Evolutionary conservation across 2,888 invertebrate genomes (phyloP).

Genomic region (Copidosoma aretas): DNA sequence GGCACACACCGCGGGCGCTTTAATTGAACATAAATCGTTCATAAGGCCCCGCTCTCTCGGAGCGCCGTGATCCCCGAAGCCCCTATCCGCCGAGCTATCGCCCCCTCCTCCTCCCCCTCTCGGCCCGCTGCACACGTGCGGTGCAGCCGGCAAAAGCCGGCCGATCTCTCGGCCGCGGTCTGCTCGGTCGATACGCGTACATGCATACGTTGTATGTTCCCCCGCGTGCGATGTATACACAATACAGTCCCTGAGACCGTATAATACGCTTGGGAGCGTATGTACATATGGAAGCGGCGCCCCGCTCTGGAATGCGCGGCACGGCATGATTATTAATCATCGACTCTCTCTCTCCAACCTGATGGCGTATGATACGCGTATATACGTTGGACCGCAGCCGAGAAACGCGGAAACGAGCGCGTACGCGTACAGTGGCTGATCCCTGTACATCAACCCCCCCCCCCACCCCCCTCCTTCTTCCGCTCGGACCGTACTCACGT

Average conservation of each 20-base stretch:
- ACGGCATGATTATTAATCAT: conserved; percentile 33
- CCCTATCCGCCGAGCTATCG: conserved; percentile 54
- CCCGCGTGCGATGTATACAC: neutral
- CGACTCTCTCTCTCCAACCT: conserved; percentile 4
- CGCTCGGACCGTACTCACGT: too few species aligned
- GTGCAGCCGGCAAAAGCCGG: neutral
- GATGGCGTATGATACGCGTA: too few species aligned
- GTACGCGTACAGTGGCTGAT: neutral
- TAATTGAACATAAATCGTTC: conserved; percentile 56
- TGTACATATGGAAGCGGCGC: neutral
- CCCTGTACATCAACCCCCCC: too few species aligned
- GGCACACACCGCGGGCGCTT: conserved; percentile 49
- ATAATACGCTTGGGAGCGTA: too few species aligned
- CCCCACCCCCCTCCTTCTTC: too few species aligned
- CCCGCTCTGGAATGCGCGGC: neutral
- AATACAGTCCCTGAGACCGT: too few species aligned
- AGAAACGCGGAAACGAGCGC: conserved; percentile 9
- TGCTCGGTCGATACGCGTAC: neutral
- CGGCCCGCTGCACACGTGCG: too few species aligned
- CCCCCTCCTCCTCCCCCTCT: conserved; percentile 1
- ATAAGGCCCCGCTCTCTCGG: conserved; percentile 45
- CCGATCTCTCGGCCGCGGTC: neutral
- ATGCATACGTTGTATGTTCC: neutral
- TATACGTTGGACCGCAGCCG: neutral
- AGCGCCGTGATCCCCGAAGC: conserved; percentile 47